phyloP scores from a whole-genome alignment of 2,888 invertebrate genomes.

The Resseliella maxima region DNA sequence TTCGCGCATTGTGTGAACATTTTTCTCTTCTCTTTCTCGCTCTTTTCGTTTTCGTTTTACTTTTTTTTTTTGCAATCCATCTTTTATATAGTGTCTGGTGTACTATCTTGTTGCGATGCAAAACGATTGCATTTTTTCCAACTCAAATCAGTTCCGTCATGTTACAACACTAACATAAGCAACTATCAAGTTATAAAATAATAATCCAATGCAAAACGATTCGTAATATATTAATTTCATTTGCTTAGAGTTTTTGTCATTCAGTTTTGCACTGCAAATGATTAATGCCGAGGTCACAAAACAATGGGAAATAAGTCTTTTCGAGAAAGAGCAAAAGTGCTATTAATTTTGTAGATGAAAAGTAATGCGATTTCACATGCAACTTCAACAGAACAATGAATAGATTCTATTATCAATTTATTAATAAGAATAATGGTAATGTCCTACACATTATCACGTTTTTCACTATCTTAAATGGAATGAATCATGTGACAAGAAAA shows the following conservation, averaged over 20 bases:
- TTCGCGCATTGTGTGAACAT: background rate
- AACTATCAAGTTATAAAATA: background rate
- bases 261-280: background rate
- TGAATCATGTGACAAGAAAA: background rate
- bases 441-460: background rate
- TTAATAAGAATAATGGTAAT: background rate
- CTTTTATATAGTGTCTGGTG: constrained; percentile 12
- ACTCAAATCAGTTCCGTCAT: constrained; percentile 4
- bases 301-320: background rate
- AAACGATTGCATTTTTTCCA: background rate
- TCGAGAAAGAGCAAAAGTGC: background rate
- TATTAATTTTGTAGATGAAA: background rate
- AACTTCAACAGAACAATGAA: background rate
- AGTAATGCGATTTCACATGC: background rate
- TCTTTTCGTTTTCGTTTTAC: background rate
- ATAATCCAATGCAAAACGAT: constrained; percentile 5
- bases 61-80: background rate
- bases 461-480: background rate
- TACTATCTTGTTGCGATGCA: constrained; percentile 37
- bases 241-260: constrained; percentile 1
- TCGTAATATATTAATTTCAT: constrained; percentile 43
- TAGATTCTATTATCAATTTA: background rate
- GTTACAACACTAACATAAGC: background rate
- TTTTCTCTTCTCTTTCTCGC: no score
- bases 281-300: constrained; percentile 16